Base-by-base conservation (phyloP, 2,888 invertebrate species). In the Malachius bipustulatus region DNA sequence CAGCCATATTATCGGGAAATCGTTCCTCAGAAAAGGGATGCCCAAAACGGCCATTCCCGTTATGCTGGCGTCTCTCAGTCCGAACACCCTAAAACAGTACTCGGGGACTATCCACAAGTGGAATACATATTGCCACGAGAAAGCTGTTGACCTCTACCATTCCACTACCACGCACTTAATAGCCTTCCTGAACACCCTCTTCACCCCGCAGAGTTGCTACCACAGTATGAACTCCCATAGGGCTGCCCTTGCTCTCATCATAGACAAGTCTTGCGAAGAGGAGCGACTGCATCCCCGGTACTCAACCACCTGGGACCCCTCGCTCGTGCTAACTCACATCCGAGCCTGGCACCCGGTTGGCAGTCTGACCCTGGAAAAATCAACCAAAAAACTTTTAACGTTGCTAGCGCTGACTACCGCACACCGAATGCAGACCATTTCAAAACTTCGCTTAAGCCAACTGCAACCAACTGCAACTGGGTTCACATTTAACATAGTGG, bases 251-350 rank as follows among this genome's bases (percentile, higher is more conserved):
- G 32, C 47, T 0, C 38, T 51, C 9, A 41, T 51, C 10, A 14
- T 42, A n/a, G 34, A 36, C 28, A 34, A 16, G 2, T 34, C 42
- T 4, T 16, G 49, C 6, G 45, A 42, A 11, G 19, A 42, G 14
- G 30, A 48, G n/a, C n/a, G n/a, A n/a, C n/a, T n/a, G n/a, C n/a
- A n/a, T n/a, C n/a, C n/a, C n/a, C n/a, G n/a, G n/a, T n/a, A n/a
- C n/a, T n/a, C n/a, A n/a, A 9, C 9, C 24, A 8, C n/a, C 1
- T 56, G 55, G 54, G 46, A 57, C 30, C 49, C 52, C 8, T 32
- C 35, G 10, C 9, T 16, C 9, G 41, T 44, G 12, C 29, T 42
- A n/a, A 24, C 35, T 6, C 42, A 40, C 36, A 33, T 46, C 27
- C 33, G 28, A 6, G 35, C 35, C 6, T 26, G 10, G 2, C 34